Evolutionary conservation across 1,140 invertebrate species (phyloP), one percentile per base, ranked within the genome.

Genomic region (Micrasema minimum): DNA sequence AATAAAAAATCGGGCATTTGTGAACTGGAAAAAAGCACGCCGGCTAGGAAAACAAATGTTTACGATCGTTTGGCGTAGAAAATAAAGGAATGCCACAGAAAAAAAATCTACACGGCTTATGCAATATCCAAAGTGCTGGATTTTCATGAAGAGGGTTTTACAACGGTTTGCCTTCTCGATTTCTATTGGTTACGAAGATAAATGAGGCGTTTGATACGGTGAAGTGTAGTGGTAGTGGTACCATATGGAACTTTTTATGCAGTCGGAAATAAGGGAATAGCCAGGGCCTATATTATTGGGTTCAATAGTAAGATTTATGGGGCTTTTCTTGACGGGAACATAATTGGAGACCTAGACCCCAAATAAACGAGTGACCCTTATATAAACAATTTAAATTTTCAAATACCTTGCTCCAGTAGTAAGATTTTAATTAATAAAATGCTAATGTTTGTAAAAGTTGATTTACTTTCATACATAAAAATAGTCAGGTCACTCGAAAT

Each of bases 131-230:
- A 48, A 61, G 41, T n/a, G 51, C 41, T 45, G 69, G 72, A 35
- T 75, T 71, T 66, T 66, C 73, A 71, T 71, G 73, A 75, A 69
- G 69, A 71, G 73, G 73, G 73, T 75, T 75, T 66, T 72, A 75
- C 73, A 75, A 66, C 69, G 73, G 16, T 43, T 75, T 72, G 73
- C 64, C 73, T 69, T 75, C 69, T 51, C 73, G 73, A 75, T 75
- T 75, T 71, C 73, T 75, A 75, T 75, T 72, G 73, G 73, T 69
- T 75, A 75, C 73, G 73, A 75, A 75, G 73, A 75, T 75, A 75
- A 75, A 75, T 75, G 73, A 75, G 73, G 66, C 69, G 67, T 69
- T 75, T 72, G 73, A 75, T 72, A 72, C 66, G 73, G 71, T 69
- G 65, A 75, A 59, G 69, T 31, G 26, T 4, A 31, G 26, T 4